These are phyloP conservation scores for Tetropium fuscum DNA, from an alignment of 2,888 invertebrate species.

Conservation along the genomic window DNA sequence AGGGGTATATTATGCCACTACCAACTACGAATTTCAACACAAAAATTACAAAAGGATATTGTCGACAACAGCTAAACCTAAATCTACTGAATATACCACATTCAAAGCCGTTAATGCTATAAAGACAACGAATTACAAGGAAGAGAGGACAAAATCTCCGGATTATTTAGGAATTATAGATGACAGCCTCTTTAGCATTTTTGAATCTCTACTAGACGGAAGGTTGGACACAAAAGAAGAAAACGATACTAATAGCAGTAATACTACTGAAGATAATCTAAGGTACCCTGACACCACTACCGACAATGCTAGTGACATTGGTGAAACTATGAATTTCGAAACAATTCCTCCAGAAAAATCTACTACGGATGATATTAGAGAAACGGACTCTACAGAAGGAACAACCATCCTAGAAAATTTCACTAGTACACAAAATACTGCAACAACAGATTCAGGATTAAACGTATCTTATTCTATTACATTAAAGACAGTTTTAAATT, in stretches of 20 bases:
- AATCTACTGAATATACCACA: slow-evolving; percentile 27
- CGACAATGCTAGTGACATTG: slow-evolving; percentile 1
- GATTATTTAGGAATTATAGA: slow-evolving; percentile 42
- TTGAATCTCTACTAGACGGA: slow-evolving; percentile 51
- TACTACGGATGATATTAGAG: background rate
- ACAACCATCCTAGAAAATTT: slow-evolving; percentile 31
- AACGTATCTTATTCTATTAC: slow-evolving; percentile 44
- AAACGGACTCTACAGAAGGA: slow-evolving; percentile 50
- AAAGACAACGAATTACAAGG: slow-evolving; percentile 17
- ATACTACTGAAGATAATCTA: slow-evolving; percentile 9
- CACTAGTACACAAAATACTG: slow-evolving; percentile 30
- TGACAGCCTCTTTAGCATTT: slow-evolving; percentile 49
- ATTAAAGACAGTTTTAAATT: slow-evolving; percentile 55
- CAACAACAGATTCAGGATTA: slow-evolving; percentile 23
- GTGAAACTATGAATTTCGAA: slow-evolving; percentile 16
- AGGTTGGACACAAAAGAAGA: slow-evolving; percentile 52
- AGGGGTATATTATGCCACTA: slow-evolving; percentile 41
- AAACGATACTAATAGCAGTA: slow-evolving; percentile 38
- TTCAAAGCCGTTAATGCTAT: slow-evolving; percentile 13
- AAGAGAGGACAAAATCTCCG: slow-evolving; percentile 37
- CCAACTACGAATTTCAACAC: slow-evolving; percentile 46
- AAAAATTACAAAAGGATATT: slow-evolving; percentile 43
- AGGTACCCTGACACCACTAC: background rate
- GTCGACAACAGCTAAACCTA: slow-evolving; percentile 39
- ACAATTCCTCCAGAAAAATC: slow-evolving; percentile 12